Evolutionary conservation across 2,113 vertebrate genomes (phyloP).

Genomic region (Xiphias gladius): DNA sequence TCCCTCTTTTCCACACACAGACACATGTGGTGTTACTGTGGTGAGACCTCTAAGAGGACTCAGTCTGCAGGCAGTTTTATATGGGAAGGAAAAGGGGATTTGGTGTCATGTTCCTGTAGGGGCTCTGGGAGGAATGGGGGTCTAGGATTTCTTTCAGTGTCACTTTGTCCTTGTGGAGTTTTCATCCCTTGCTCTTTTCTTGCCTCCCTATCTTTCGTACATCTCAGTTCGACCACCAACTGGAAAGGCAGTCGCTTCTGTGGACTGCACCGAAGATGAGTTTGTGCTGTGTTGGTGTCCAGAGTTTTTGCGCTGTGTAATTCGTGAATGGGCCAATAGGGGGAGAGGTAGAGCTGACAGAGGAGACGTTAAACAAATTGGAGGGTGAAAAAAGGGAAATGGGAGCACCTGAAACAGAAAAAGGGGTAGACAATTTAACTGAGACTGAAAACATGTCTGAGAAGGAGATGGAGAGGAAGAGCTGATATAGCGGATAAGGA

Average conservation of each 20-base stretch:
- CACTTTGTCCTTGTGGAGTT: conserved; percentile 76
- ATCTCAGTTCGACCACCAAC: conserved; percentile 35
- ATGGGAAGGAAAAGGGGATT: conserved; percentile 72
- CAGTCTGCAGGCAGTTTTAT: conserved; percentile 68
- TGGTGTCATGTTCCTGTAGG: conserved; percentile 73
- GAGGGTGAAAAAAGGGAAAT: conserved; percentile 12
- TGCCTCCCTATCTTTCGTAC: conserved; percentile 41
- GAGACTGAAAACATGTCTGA: conserved; percentile 37
- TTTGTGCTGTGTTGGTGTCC: background rate
- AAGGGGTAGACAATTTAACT: conserved; percentile 12
- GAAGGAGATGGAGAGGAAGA: conserved; percentile 19
- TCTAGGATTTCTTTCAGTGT: conserved; percentile 71
- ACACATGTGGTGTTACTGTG: conserved; percentile 30
- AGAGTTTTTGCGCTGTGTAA: conserved; percentile 1
- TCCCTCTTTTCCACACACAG: conserved; percentile 18
- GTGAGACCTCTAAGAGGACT: conserved; percentile 43
- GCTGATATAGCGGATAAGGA: conserved; percentile 4
- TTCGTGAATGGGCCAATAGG: conserved; percentile 63
- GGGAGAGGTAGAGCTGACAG: conserved; percentile 67
- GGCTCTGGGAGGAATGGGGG: conserved; percentile 54
- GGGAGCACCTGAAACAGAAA: conserved; percentile 19
- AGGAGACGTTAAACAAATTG: conserved; percentile 23
- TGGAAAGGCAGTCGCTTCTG: conserved; percentile 44
- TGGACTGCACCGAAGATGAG: conserved; percentile 42
- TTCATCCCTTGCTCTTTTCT: conserved; percentile 38